Evolutionary conservation across 2,888 invertebrate species (phyloP), one percentile per base, ranked within the genome.

Genomic region (Palloptera scutellata): DNA sequence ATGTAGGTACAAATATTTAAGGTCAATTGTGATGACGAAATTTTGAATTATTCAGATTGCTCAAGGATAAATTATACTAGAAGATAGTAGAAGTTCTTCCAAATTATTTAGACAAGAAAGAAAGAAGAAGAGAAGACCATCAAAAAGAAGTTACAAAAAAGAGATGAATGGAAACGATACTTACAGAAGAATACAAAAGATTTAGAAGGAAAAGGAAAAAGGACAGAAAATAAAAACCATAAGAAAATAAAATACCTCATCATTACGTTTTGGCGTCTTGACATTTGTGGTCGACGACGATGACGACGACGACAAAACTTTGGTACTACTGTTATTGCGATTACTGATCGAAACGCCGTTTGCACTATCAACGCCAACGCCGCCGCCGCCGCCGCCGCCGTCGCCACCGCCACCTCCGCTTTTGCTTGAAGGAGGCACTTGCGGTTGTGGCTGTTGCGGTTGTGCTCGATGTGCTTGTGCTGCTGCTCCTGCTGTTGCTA

Each of bases 211-310:
- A 12, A 57, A 41, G 41, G 65, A 59, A 54, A 42, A 20, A 57
- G 51, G 61, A 40, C 41, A 63, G 15, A 55, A 43, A 68, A 41
- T 40, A 43, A 57, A 68, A 57, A 64, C 48, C 17, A 55, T 62
- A 55, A 59, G 67, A 76, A 78, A n/a, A 30, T 30, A 2, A 30
- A 30, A 30, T 81, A 82, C 81, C 81, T 82, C 81, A 75, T 78
- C 79, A 68, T 77, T 78, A 69, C 79, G 79, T 69, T 77, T 78
- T 10, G 75, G 61, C 19, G 68, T 17, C 66, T 19, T 11, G 10
- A 15, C 13, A 19, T 42, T 42, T 52, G n/a, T n/a, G 17, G 51
- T 30, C 45, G 45, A 17, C 1, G 57, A 54, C 40, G 19, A 41
- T 40, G 41, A 43, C 40, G 11, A 30, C 30, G 48, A 43, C 40